A percentile compares a stretch with the other conserved stretches of the same genome.
phyloP scores from a whole-genome alignment of 2,113 vertebrate genomes.

The Hipposideros armiger region DNA sequence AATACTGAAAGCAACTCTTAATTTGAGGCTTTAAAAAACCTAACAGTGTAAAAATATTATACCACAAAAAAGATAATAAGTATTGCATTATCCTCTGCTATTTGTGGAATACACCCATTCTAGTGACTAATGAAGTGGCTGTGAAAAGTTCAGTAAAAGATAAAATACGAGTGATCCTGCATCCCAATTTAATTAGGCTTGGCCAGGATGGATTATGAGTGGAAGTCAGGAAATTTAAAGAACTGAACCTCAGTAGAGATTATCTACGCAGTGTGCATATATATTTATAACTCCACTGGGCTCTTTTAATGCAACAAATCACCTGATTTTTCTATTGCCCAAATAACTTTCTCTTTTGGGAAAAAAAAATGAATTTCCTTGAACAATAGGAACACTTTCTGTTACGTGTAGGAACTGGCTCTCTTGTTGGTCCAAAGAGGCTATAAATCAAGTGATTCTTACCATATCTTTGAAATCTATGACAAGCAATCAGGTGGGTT shows the following conservation, averaged over 20 bases:
- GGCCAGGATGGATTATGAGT: conserved; percentile 67
- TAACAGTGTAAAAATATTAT: conserved; percentile 62
- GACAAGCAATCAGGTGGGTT: background rate
- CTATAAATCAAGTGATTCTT: conserved; percentile 62
- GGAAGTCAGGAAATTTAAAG: conserved; percentile 45
- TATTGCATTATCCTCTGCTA: conserved; percentile 61
- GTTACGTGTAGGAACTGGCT: conserved; percentile 50
- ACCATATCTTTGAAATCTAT: background rate
- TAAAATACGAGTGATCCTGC: conserved; percentile 73
- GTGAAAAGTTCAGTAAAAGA: conserved; percentile 70
- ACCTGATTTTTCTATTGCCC: conserved; percentile 62
- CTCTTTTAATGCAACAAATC: conserved; percentile 72
- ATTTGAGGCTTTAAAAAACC: conserved; percentile 5
- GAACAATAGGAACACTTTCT: conserved; percentile 66
- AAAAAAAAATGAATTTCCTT: conserved; percentile 63
- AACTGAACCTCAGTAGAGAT: conserved; percentile 53
- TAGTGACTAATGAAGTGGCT: conserved; percentile 71
- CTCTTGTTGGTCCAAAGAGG: conserved; percentile 27
- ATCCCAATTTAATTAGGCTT: conserved; percentile 77
- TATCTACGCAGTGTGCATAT: conserved; percentile 65
- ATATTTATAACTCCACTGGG: conserved; percentile 75
- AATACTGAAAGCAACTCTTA: conserved; percentile 38
- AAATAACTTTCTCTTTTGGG: conserved; percentile 62
- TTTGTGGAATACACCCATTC: conserved; percentile 58
- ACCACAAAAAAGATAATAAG: conserved; percentile 68